phyloP scores from a whole-genome alignment of 1,140 invertebrate genomes.

The Apocrypta bakeri region DNA sequence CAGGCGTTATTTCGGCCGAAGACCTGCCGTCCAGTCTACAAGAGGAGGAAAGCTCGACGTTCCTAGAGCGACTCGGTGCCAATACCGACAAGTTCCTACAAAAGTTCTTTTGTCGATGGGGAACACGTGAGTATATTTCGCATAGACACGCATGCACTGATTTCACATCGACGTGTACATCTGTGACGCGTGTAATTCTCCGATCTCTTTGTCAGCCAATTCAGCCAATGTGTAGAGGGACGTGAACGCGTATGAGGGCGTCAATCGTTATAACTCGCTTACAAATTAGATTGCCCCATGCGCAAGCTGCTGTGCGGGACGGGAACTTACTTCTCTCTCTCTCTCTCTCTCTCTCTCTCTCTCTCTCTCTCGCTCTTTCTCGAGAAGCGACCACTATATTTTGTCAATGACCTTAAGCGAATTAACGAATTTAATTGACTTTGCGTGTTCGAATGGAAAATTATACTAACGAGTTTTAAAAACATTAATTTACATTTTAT shows the following conservation, averaged over 20 bases:
- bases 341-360: no score
- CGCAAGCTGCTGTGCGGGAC: no score
- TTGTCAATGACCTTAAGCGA: no score
- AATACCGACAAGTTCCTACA: conserved; percentile 85
- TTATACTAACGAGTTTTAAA: no score
- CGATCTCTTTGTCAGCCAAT: background rate
- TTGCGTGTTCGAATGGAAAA: no score
- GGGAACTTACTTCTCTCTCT: no score
- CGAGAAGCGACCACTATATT: no score
- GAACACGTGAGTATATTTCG: conserved; percentile 73
- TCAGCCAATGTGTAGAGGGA: background rate
- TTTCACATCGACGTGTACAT: background rate
- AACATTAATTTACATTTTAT: no score
- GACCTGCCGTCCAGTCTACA: conserved; percentile 69
- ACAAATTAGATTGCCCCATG: no score
- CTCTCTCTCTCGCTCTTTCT: no score
- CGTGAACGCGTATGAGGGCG: background rate
- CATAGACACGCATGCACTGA: background rate
- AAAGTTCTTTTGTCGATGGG: conserved; percentile 87
- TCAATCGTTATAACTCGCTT: background rate
- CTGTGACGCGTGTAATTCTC: background rate
- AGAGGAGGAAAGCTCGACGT: conserved; percentile 73
- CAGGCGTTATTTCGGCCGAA: conserved; percentile 71
- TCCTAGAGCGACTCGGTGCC: conserved; percentile 85
- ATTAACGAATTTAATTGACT: no score